These are phyloP conservation scores for Zaprionus lineosus DNA, from an alignment of 2,888 invertebrate genomes.

Conservation along the genomic window DNA sequence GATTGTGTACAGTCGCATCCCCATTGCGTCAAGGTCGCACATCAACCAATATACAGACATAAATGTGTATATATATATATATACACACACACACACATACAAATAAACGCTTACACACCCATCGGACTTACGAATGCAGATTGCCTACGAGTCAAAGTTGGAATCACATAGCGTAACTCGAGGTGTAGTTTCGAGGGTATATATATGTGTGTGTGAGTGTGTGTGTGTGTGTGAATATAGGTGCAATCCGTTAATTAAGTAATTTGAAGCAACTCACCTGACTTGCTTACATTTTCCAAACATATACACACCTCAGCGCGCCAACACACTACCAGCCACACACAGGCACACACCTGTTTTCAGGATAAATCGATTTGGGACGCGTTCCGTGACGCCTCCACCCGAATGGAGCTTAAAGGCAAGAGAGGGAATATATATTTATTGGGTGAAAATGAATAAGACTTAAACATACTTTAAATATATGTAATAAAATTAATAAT, in stretches of 20 bases:
- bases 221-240: slow-evolving; percentile 3
- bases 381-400: slow-evolving; percentile 19
- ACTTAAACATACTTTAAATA: too few relatives aligned
- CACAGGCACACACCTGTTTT: slow-evolving; percentile 32
- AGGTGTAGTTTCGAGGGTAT: too few relatives aligned
- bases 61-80: too few relatives aligned
- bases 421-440: slow-evolving; percentile 9
- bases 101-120: neutral
- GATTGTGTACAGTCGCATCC: slow-evolving; percentile 10
- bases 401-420: slow-evolving; percentile 1
- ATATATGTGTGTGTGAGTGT: too few relatives aligned
- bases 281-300: slow-evolving; percentile 44
- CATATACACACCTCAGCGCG: too few relatives aligned
- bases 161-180: too few relatives aligned
- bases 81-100: too few relatives aligned
- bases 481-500: too few relatives aligned
- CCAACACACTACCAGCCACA: slow-evolving; percentile 7
- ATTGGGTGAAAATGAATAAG: too few relatives aligned
- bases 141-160: slow-evolving; percentile 1
- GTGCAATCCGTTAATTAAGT: slow-evolving; percentile 64
- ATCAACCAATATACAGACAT: too few relatives aligned
- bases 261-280: slow-evolving; percentile 41
- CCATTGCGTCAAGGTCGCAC: too few relatives aligned
- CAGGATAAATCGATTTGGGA: slow-evolving; percentile 54
- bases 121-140: slow-evolving; percentile 11